Base-by-base conservation (phyloP, 2,888 invertebrate genomes). In the Norana najaformis region DNA sequence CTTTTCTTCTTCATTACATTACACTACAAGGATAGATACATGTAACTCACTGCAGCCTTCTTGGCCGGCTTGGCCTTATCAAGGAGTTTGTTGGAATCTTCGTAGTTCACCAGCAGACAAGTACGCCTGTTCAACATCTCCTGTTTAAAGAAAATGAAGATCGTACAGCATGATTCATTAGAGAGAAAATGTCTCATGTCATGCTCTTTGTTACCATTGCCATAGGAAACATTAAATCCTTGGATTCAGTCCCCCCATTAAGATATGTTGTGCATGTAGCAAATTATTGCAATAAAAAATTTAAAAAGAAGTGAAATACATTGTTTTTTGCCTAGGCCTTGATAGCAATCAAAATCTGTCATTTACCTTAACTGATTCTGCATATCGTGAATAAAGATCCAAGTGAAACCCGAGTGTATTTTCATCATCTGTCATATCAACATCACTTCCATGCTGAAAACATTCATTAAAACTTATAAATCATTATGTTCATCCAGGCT, bases 21-120 rank as follows among this genome's bases (percentile, higher is more conserved):
- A 85, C 34, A 85, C 2, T 85, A 30, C n/a, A 20, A 85, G 16
- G 18, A 35, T 37, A 23, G 30, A 88, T 23, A 8, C 36, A 35
- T 37, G 38, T 88, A 34, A 88, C 88, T 93, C 92, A 95, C 95
- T 90, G 93, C 93, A 91, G 93, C 93, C 91, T 92, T 93, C 91
- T 95, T 95, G 2, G 92, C 92, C 41, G 95, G 94, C 91, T 95
- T 95, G 13, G 95, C 95, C 91, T 95, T 95, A 85, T 95, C 95
- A 91, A 95, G 91, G 16, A 93, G 93, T 92, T 93, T 94, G 91
- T 94, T 95, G 8, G 95, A 93, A 92, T 95, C 94, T 92, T 95
- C 95, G 93, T 94, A 95, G 11, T 94, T 94, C 34, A 95, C 93
- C 89, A 95, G 91, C 36, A 95, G 92, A 92, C 94, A 93, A 6